Percentiles rank a stretch among this genome's conserved stretches.
Evolutionary conservation across 2,888 invertebrate genomes (phyloP).

Genomic region (Stegophylla sp.): DNA sequence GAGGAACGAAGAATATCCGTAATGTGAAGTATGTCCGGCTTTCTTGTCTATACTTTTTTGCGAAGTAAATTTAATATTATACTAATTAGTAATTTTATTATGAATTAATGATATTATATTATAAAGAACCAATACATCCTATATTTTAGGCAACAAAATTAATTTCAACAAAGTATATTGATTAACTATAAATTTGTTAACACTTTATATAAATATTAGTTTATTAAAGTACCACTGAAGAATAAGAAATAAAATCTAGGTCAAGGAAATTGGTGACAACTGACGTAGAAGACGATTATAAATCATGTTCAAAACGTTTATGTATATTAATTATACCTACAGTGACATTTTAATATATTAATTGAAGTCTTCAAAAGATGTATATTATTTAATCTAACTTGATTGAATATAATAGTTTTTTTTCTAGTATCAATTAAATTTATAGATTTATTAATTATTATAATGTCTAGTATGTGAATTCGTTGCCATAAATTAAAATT

Average conservation of each 20-base stretch:
- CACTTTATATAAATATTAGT: neutral
- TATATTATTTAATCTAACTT: neutral
- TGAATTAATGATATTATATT: too few species aligned
- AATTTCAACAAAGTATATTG: neutral
- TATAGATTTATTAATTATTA: too few species aligned
- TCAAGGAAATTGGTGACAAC: conserved; percentile 24
- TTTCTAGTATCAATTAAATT: neutral
- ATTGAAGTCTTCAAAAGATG: neutral
- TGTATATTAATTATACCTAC: neutral
- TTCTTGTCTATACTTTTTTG: too few species aligned
- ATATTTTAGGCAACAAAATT: neutral
- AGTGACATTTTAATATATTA: neutral
- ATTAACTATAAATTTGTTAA: neutral
- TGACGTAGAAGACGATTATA: conserved; percentile 8
- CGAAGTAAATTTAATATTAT: too few species aligned
- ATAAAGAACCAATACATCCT: neutral
- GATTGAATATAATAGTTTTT: neutral
- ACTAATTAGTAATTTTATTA: too few species aligned
- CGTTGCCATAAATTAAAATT: neutral
- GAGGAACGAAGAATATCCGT: too few species aligned
- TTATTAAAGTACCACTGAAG: neutral
- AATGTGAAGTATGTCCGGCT: too few species aligned
- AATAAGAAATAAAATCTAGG: neutral
- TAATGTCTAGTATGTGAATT: too few species aligned
- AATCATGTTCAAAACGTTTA: conserved; percentile 18